These are phyloP conservation scores for Trichogramma dendrolimi DNA, from an alignment of 2,888 invertebrate species.

Conservation along the genomic window DNA sequence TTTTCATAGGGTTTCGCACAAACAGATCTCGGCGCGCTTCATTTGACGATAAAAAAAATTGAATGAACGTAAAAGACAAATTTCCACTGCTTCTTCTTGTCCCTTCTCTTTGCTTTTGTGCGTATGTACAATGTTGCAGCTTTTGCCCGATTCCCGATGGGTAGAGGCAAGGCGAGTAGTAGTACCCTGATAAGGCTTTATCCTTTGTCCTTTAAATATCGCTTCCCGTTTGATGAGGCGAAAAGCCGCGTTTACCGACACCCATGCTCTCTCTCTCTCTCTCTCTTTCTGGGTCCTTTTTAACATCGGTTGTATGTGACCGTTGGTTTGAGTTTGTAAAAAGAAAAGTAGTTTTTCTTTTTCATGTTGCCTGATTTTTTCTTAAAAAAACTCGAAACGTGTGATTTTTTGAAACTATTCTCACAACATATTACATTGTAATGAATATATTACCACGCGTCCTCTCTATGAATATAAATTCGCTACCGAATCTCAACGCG, in stretches of 20 bases:
- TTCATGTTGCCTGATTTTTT: no score
- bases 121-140: slow-evolving; percentile 4
- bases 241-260: background rate
- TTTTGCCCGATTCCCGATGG: background rate
- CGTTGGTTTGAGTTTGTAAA: no score
- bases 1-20: slow-evolving; percentile 7
- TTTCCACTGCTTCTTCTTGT: background rate
- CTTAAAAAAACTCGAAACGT: no score
- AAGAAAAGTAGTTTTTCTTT: no score
- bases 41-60: slow-evolving; percentile 14
- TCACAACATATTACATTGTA: no score
- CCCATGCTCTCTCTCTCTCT: slow-evolving; percentile 4
- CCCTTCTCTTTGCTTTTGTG: background rate
- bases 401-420: no score
- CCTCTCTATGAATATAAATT: no score
- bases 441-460: no score
- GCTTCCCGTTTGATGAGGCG: slow-evolving; percentile 26
- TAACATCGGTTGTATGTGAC: no score
- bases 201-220: slow-evolving; percentile 29
- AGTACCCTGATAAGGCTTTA: slow-evolving; percentile 25
- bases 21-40: slow-evolving; percentile 19
- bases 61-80: slow-evolving; percentile 9
- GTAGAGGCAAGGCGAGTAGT: slow-evolving; percentile 1
- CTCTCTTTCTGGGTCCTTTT: background rate
- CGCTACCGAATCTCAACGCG: background rate